Conservation (phyloP, 2,797 vertebrate genomes). For the Saguinus oedipus region DNA sequence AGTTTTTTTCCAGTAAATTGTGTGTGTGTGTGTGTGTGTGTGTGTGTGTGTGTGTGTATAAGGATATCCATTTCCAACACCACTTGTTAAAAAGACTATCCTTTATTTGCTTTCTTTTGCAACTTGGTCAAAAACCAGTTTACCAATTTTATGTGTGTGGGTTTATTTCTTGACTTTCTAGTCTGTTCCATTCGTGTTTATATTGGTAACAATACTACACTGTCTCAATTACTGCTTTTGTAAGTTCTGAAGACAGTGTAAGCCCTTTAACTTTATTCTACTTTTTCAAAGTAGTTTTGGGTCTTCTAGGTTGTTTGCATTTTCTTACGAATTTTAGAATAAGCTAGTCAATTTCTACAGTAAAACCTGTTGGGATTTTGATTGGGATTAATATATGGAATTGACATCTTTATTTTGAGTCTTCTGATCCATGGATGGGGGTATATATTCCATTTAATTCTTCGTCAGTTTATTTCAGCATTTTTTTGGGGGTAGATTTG, state of each 20-base stretch:
- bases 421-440: background rate
- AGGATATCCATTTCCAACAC: background rate
- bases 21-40: background rate
- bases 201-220: background rate
- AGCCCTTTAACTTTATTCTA: background rate
- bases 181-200: background rate
- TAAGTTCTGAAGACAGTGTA: background rate
- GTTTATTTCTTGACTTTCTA: background rate
- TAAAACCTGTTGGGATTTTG: background rate
- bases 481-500: background rate
- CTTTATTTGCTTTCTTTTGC: background rate
- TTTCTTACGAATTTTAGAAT: background rate
- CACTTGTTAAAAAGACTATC: background rate
- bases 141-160: background rate
- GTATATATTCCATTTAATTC: background rate
- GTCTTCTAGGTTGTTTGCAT: background rate
- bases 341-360: background rate
- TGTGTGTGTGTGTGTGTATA: background rate
- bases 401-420: background rate
- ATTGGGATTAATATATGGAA: background rate
- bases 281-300: slow-evolving; percentile 28
- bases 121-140: background rate
- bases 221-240: background rate
- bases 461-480: background rate
- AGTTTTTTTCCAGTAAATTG: background rate